Evolutionary conservation across 2,797 vertebrate genomes (phyloP), one percentile per base, ranked within the genome.

Genomic region (Enteromius paludinosus): DNA sequence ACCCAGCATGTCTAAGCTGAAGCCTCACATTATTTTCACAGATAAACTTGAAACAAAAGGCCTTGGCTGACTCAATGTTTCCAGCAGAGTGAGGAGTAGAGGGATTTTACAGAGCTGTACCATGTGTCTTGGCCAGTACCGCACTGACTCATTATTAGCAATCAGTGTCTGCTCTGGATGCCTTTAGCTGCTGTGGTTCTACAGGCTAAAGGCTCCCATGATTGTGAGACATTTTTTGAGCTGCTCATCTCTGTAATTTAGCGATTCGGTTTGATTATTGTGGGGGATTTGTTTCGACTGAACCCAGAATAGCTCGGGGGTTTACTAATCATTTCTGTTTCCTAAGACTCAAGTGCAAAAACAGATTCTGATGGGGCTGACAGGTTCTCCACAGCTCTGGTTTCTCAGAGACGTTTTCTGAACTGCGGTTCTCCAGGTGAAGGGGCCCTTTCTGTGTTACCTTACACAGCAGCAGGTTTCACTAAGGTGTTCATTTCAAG

Each of bases 41-140:
- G 79, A 86, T 84, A 70, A 87, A 87, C 79, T 84, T 84, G 72
- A 83, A 85, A 83, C 65, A 54, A 84, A 81, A 80, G 85, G 43
- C 74, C 81, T 78, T 83, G 81, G 86, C 70, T 86, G 84, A 87
- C 74, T 85, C 82, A 84, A 54, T 81, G 79, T 85, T 86, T 87
- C 84, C 84, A 85, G 78, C 62, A 28, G 69, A 56, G 49, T 56
- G 35, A 54, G 41, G 78, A 52, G 78, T 33, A 45, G 54, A 52
- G 62, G 69, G 30, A 43, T 79, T 69, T 78, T 64, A 71, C 52
- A 80, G 78, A 80, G 70, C 56, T 64, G 70, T 62, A 70, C 79
- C 56, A 73, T 81, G 59, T 81, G 79, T 72, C 79, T 81, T 64
- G 69, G 59, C 69, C 54, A 64, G 56, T 64, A 65, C 20, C 20